These are phyloP conservation scores for Adrianichthys oophorus DNA, from an alignment of 2,797 vertebrate genomes.

Conservation along the genomic window DNA sequence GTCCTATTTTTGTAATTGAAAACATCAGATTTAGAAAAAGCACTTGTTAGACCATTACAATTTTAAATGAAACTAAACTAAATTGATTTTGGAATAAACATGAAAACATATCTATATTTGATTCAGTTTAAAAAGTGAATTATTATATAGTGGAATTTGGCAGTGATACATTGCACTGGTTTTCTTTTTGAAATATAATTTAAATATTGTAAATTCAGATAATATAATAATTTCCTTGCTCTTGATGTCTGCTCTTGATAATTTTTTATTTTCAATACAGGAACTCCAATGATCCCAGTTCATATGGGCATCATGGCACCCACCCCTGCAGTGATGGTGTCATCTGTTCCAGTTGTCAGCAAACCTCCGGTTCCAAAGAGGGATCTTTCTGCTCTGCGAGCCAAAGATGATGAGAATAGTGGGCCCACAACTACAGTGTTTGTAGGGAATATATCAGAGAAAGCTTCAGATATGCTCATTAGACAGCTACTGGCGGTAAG, in stretches of 20 bases:
- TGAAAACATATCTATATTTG: too few species aligned
- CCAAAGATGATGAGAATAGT: constrained; percentile 89
- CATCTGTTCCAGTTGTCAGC: constrained; percentile 88
- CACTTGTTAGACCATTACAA: too few species aligned
- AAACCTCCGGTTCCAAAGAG: constrained; percentile 89
- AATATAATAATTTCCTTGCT: not conserved
- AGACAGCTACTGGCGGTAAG: constrained; percentile 96
- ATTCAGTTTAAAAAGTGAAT: too few species aligned
- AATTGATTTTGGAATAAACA: too few species aligned
- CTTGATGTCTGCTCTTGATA: not conserved
- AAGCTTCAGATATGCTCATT: constrained; percentile 98
- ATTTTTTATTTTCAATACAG: constrained; percentile 63
- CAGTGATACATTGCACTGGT: too few species aligned
- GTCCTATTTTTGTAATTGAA: too few species aligned
- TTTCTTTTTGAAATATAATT: too few species aligned
- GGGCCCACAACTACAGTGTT: constrained; percentile 99
- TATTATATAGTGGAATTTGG: too few species aligned
- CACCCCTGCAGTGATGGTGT: constrained; percentile 89
- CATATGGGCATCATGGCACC: constrained; percentile 97
- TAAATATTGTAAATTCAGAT: not conserved
- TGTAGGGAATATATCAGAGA: constrained; percentile 98
- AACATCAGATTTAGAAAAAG: too few species aligned
- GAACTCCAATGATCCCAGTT: constrained; percentile 95
- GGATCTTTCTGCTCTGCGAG: constrained; percentile 79
- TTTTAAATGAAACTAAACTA: too few species aligned